phyloP scores from a whole-genome alignment of 2,888 invertebrate species.

The Ochropleura leucogaster region DNA sequence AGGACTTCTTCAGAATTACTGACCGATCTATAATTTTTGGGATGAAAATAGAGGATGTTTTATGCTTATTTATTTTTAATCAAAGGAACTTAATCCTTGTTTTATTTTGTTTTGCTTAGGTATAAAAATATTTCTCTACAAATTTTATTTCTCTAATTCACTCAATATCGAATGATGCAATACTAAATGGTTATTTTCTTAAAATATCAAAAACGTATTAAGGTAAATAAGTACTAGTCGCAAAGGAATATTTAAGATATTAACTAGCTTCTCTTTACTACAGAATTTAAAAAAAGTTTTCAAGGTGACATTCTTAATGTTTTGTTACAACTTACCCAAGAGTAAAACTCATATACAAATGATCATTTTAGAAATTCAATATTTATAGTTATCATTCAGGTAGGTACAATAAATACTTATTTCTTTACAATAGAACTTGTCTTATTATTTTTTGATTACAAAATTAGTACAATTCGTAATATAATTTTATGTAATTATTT shows the following conservation, averaged over 20 bases:
- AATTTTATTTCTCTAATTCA: not conserved
- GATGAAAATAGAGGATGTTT: not conserved
- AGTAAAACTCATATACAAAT: not conserved
- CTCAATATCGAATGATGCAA: not conserved
- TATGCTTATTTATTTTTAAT: not conserved
- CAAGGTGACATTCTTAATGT: not conserved
- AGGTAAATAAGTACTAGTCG: not conserved
- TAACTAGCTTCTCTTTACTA: not conserved
- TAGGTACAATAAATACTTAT: constrained; percentile 19
- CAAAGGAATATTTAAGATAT: not conserved
- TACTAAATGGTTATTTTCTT: not conserved
- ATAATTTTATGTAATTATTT: not conserved
- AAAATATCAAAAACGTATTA: not conserved
- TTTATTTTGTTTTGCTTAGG: not conserved
- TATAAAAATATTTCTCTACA: not conserved
- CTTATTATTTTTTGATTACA: not conserved
- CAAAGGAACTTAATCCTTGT: not conserved
- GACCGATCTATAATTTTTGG: not conserved
- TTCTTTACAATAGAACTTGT: not conserved
- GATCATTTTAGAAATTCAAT: not conserved
- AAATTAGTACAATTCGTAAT: not conserved
- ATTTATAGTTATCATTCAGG: not conserved
- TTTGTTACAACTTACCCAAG: constrained; percentile 2
- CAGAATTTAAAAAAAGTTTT: not conserved
- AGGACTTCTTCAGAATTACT: not conserved